Evolutionary conservation across 2,888 invertebrate species (phyloP), one percentile per base, ranked within the genome.

Genomic region (Augochlorella aurata): DNA sequence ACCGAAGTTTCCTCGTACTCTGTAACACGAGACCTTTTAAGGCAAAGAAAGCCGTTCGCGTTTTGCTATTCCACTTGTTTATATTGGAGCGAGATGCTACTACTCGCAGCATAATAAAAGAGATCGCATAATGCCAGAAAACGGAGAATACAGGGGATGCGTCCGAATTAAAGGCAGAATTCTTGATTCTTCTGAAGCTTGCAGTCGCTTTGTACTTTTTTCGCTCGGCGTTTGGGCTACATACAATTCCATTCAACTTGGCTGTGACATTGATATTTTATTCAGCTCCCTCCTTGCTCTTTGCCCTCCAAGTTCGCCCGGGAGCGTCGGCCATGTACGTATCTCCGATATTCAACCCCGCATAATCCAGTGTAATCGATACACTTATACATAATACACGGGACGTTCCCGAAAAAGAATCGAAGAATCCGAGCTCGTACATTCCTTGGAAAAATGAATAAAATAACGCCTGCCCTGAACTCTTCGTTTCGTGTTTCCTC

Each of bases 231-330:
- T 18, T 49, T 12, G n/a, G n/a, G 58, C 10, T 18, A 50, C 67
- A 45, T 29, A 50, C 67, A 50, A 47, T 63, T 72, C 67, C 61
- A 80, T 80, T 80, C 72, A 80, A 72, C 61, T 68, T 63, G 45
- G 38, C 67, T 58, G 52, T 77, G 79, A 77, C 79, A 79, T 77
- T 77, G 72, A 72, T 80, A 77, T 80, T 77, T 80, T 80, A 80
- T 80, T 77, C 79, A 77, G 18, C 66, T 52, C 47, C 68, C 61
- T 70, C 68, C 68, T 61, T 67, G 58, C 52, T 77, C 50, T 69
- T 76, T 73, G 66, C 77, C 54, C 67, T 8, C 52, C 71, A 63
- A 63, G 61, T 63, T 77, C 47, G 67, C 38, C 24, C 70, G 29
- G 77, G 12, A 29, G 66, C 67, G 52, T 63, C 67, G 47, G 61